Conservation (phyloP, 2,888 invertebrate species). For the Tenodera sinensis region DNA sequence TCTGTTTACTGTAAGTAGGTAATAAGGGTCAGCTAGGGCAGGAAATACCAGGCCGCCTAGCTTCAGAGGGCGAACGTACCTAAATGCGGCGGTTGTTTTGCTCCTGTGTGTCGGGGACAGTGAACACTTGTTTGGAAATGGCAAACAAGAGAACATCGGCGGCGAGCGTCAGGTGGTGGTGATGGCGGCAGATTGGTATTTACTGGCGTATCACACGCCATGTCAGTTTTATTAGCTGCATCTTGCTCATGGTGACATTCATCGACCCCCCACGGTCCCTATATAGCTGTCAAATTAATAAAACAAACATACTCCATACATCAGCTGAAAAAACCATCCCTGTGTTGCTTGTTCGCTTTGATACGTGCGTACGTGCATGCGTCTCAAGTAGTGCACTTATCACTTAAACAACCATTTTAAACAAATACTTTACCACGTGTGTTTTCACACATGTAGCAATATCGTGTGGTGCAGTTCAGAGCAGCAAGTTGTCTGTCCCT, state of each 20-base stretch:
- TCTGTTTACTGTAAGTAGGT: too few species aligned
- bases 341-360: too few species aligned
- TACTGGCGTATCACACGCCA: background rate
- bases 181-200: background rate
- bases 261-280: conserved; percentile 1
- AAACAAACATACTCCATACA: background rate
- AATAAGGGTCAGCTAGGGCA: too few species aligned
- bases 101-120: background rate
- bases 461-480: too few species aligned
- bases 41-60: too few species aligned
- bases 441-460: too few species aligned
- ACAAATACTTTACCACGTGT: too few species aligned
- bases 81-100: background rate
- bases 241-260: conserved; percentile 9
- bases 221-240: conserved; percentile 17
- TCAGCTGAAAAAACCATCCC: too few species aligned
- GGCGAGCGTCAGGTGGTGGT: background rate
- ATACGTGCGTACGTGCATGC: too few species aligned
- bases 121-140: background rate
- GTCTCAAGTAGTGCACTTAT: too few species aligned
- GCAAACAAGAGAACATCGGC: background rate
- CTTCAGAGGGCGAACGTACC: background rate
- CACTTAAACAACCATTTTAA: too few species aligned
- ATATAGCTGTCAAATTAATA: background rate
- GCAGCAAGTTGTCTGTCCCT: too few species aligned